Evolutionary conservation across 2,888 invertebrate genomes (phyloP).

Genomic region (Poecilobothrus nobilitatus): DNA sequence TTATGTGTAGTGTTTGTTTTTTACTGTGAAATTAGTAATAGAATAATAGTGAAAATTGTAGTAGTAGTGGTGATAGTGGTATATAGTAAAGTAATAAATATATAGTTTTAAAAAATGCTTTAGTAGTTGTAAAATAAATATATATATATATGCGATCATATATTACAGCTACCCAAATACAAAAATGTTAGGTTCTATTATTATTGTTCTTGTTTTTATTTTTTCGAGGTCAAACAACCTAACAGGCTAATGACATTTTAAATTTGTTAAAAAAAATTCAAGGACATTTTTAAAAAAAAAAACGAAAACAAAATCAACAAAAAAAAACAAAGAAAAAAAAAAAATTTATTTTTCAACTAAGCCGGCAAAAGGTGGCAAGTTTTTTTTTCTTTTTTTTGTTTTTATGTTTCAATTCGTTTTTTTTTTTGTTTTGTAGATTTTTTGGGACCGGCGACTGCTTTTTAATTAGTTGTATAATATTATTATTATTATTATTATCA

Average conservation of each 20-base stretch:
- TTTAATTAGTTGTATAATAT: slow-evolving; percentile 3
- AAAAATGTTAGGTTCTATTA: too few relatives aligned
- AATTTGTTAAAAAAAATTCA: background rate
- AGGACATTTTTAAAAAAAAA: background rate
- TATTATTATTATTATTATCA: background rate
- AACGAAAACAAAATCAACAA: background rate
- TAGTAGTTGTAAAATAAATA: too few relatives aligned
- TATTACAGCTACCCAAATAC: too few relatives aligned
- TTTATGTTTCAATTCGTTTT: background rate
- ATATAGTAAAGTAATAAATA: too few relatives aligned
- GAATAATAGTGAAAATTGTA: too few relatives aligned
- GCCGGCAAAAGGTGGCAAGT: background rate
- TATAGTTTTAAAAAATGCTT: too few relatives aligned
- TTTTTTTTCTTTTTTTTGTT: background rate
- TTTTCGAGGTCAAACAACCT: background rate
- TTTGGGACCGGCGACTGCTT: slow-evolving; percentile 1
- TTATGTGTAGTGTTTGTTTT: too few relatives aligned
- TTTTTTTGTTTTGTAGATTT: background rate
- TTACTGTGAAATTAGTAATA: too few relatives aligned
- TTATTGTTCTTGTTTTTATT: background rate
- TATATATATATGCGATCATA: too few relatives aligned
- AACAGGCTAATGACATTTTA: background rate
- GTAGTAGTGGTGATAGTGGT: too few relatives aligned
- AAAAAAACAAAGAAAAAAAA: background rate
- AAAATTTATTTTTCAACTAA: background rate